Base-by-base conservation (phyloP, 2,797 vertebrate genomes). In the Leptoclinus maculatus region DNA sequence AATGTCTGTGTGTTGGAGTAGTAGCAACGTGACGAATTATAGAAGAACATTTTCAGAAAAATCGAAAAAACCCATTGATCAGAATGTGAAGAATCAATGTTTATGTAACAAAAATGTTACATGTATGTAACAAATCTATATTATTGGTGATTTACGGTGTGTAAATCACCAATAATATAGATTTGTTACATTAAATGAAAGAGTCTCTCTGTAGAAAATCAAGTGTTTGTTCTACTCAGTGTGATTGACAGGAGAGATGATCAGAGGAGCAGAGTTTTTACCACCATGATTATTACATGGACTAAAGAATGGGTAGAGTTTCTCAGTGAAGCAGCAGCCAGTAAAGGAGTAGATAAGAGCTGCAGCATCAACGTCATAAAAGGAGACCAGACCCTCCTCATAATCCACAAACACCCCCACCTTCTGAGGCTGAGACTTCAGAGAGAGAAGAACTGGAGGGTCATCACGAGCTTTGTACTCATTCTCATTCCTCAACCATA, bases 281-380 rank as follows among this genome's bases (percentile, higher is more conserved):
- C 51, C 23, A 25, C 23, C 6, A 3, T 7, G 1, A 54, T 54
- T 27, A 27, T 3, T 0, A 54, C 12, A 2, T 27, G 51, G 51
- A 54, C 13, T 27, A 27, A 54, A 54, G 13, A 3, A 7, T 27
- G 51, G 23, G 51, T 25, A 54, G 51, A 54, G 51, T 27, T 54
- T 54, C 23, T 54, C 23, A 54, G 51, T 54, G 51, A 54, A 54
- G 51, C 51, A 27, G 51, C 51, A 54, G 13, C 23, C 23, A 54
- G 51, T 54, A 54, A 54, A 54, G 51, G 51, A 54, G 51, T 14
- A 54, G 51, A 54, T 54, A 13, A 54, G 51, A 54, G 51, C 51
- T 54, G 51, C 51, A 54, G 51, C n/a, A 54, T 16, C 23, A 27
- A 27, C 51, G 23, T 54, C 51, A 54, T 27, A 2, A 14, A 54